A percentile compares a stretch with the other conserved stretches of the same genome.
Evolutionary conservation across 1,140 invertebrate genomes (phyloP).

Genomic region (Spodoptera frugiperda): DNA sequence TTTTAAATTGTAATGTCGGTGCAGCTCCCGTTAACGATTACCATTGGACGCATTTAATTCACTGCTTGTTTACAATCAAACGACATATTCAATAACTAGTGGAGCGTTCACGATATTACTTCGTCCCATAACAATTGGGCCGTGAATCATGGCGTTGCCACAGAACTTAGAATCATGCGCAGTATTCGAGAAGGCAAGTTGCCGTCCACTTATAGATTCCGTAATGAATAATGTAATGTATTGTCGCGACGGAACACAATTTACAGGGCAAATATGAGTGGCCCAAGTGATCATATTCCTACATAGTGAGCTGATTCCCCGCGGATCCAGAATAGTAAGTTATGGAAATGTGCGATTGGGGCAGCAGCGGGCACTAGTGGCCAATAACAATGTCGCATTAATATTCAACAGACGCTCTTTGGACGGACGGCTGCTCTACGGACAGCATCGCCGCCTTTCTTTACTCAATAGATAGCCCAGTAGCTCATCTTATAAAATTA

Average conservation of each 20-base stretch:
- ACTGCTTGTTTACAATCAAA: constrained; percentile 45
- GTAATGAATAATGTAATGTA: constrained; percentile 71
- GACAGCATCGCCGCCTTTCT: constrained; percentile 74
- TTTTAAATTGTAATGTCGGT: constrained; percentile 28
- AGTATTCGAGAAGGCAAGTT: constrained; percentile 60
- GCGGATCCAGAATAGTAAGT: constrained; percentile 85
- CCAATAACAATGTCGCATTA: constrained; percentile 86
- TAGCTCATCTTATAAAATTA: constrained; percentile 54
- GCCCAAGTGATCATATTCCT: constrained; percentile 76
- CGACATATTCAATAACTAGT: constrained; percentile 40
- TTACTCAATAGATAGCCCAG: constrained; percentile 65
- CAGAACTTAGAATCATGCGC: constrained; percentile 52
- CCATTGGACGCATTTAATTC: constrained; percentile 20
- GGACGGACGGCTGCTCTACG: constrained; percentile 72
- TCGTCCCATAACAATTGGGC: constrained; percentile 56
- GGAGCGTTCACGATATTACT: constrained; percentile 13
- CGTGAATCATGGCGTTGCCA: constrained; percentile 64
- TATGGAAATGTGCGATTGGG: constrained; percentile 85
- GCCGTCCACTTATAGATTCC: constrained; percentile 59
- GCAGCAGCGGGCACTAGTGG: constrained; percentile 82
- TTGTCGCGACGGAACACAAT: constrained; percentile 63
- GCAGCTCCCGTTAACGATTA: constrained; percentile 27
- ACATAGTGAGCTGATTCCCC: constrained; percentile 79
- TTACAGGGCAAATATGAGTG: constrained; percentile 72
- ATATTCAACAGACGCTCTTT: constrained; percentile 84